Percentiles rank a stretch among this genome's conserved stretches.
phyloP scores from a whole-genome alignment of 2,113 vertebrate genomes.

The Hyperopisus bebe region DNA sequence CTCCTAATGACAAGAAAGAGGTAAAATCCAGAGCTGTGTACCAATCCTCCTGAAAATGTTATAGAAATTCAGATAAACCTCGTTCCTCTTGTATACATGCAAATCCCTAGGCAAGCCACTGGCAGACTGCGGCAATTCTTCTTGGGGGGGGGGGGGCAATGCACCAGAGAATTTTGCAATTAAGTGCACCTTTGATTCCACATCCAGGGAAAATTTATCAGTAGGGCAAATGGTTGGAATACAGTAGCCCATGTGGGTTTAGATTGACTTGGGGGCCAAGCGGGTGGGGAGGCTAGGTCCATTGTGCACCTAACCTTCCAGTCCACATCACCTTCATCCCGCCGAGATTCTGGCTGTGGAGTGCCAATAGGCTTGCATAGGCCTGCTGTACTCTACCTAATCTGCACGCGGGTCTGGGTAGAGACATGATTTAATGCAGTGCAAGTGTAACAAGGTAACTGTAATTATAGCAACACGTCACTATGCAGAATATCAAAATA shows the following conservation, averaged over 20 bases:
- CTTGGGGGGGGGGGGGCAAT: background rate
- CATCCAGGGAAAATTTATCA: slow-evolving; percentile 27
- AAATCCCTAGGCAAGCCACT: background rate
- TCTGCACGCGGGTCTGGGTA: background rate
- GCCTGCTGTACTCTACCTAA: background rate
- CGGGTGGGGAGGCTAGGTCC: slow-evolving; percentile 39
- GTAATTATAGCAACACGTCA: slow-evolving; percentile 1
- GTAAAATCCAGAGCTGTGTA: background rate
- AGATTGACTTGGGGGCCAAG: slow-evolving; percentile 36
- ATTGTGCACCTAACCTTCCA: slow-evolving; percentile 56
- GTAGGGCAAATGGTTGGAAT: slow-evolving; percentile 27
- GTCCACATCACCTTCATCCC: background rate
- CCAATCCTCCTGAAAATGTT: background rate
- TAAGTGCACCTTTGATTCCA: slow-evolving; percentile 23
- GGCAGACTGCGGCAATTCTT: background rate
- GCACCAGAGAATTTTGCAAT: background rate
- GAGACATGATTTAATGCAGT: slow-evolving; percentile 25
- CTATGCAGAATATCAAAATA: slow-evolving; percentile 2
- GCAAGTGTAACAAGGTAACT: background rate
- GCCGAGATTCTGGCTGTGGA: background rate
- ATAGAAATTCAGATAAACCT: background rate
- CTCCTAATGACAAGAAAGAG: background rate
- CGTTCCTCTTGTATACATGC: background rate
- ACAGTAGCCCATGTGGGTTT: slow-evolving; percentile 37
- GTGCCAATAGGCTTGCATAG: background rate